Conservation (phyloP, 2,888 invertebrate genomes). For the Yponomeuta malinellus region DNA sequence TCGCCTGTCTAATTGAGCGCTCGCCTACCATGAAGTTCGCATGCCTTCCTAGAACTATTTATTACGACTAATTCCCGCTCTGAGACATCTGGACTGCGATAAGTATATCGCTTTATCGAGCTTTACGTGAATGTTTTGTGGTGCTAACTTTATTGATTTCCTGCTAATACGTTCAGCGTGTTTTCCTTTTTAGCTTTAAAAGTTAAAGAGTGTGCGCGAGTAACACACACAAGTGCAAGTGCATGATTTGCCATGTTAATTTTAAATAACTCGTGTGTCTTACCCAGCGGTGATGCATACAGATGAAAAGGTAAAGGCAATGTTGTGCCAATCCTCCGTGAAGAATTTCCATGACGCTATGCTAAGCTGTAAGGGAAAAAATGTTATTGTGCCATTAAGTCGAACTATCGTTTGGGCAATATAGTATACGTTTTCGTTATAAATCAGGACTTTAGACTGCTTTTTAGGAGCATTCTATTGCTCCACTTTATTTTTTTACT, state of each 20-base stretch:
- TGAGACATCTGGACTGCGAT: no score
- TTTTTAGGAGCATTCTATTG: background rate
- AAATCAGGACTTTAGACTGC: background rate
- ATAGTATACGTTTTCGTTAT: conserved; percentile 21
- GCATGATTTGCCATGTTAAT: background rate
- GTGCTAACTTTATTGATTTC: background rate
- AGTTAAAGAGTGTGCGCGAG: background rate
- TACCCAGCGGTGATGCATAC: background rate
- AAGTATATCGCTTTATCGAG: no score
- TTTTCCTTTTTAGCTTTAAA: background rate
- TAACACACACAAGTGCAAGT: background rate
- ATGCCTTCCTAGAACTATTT: no score
- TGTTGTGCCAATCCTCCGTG: background rate
- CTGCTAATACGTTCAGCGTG: no score
- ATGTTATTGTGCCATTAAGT: background rate
- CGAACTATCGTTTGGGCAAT: conserved; percentile 16
- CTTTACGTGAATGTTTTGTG: background rate
- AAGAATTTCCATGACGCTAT: conserved; percentile 1
- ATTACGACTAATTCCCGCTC: no score
- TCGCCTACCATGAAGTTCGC: background rate
- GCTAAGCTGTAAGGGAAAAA: background rate
- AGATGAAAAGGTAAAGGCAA: background rate
- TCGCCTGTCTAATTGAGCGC: conserved; percentile 4
- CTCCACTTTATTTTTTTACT: background rate
- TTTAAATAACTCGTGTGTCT: background rate